Conservation (phyloP, 1,140 invertebrate genomes). For the Acyrthosiphon pisum region DNA sequence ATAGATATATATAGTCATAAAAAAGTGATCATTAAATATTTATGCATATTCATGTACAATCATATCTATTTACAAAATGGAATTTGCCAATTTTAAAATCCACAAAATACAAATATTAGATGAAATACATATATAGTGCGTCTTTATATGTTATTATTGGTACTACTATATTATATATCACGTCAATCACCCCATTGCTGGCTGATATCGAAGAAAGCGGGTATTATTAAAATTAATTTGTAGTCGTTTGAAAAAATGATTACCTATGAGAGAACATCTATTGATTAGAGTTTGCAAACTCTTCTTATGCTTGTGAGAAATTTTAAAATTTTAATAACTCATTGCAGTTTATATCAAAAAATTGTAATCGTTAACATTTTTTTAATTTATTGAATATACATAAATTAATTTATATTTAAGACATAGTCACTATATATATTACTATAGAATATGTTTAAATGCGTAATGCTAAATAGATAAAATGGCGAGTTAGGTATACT, state of each 20-base stretch:
- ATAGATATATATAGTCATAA: too few species aligned
- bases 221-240: neutral
- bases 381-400: too few species aligned
- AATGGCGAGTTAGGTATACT: too few species aligned
- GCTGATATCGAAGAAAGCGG: neutral
- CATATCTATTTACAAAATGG: neutral
- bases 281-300: neutral
- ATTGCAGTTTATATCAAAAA: too few species aligned
- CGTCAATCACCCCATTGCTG: neutral
- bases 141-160: neutral
- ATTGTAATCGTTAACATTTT: neutral
- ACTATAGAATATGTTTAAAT: too few species aligned
- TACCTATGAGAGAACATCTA: too few species aligned
- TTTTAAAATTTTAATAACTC: too few species aligned
- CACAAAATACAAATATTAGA: neutral
- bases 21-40: neutral
- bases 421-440: too few species aligned
- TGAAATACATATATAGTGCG: neutral
- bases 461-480: too few species aligned
- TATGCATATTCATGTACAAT: too few species aligned
- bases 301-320: too few species aligned
- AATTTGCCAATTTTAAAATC: neutral
- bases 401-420: too few species aligned
- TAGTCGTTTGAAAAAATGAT: neutral
- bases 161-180: neutral